Conservation (phyloP, 1,140 invertebrate species). For the Lepidostoma basale region DNA sequence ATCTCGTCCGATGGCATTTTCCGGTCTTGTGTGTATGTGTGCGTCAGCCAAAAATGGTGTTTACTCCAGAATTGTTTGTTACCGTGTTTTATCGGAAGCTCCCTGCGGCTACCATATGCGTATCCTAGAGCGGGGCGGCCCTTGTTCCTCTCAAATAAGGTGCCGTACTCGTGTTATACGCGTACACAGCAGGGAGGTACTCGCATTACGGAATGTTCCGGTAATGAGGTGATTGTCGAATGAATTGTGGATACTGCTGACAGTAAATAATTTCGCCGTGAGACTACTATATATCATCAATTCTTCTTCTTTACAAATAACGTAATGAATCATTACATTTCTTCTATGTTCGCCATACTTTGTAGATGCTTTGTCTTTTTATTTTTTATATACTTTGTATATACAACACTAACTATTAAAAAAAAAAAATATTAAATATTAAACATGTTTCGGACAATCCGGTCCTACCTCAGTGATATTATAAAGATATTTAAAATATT, state of each 20-base stretch:
- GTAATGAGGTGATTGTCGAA: conserved; percentile 5
- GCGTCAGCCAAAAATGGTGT: conserved; percentile 35
- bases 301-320: too few species aligned
- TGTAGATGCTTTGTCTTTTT: too few species aligned
- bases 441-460: too few species aligned
- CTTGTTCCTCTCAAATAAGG: conserved; percentile 8
- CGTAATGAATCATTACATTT: too few species aligned
- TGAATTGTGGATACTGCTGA: neutral
- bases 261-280: neutral
- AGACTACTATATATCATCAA: too few species aligned
- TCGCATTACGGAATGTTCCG: neutral
- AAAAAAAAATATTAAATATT: too few species aligned
- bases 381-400: too few species aligned
- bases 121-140: neutral
- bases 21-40: conserved; percentile 7
- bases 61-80: conserved; percentile 31
- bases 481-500: too few species aligned
- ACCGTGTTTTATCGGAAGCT: conserved; percentile 4
- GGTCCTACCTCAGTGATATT: too few species aligned
- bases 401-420: too few species aligned
- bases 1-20: conserved; percentile 8
- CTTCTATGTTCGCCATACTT: too few species aligned
- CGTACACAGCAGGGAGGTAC: neutral
- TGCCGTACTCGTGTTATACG: neutral
- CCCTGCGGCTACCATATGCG: neutral